phyloP scores from a whole-genome alignment of 2,888 invertebrate species.

The Patella caerulea region DNA sequence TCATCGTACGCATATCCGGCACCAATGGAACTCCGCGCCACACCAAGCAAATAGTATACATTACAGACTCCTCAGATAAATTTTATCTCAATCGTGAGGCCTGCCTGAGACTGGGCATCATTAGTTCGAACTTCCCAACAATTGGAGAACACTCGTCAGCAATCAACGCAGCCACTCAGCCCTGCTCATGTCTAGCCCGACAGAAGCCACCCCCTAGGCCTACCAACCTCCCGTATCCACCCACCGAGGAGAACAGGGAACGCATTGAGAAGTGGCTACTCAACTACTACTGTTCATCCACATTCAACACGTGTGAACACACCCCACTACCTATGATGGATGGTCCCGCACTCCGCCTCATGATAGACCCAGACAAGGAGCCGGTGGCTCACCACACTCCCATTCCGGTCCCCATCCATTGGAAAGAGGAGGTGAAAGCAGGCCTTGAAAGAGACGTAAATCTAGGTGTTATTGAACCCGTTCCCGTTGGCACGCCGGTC shows the following conservation, averaged over 20 bases:
- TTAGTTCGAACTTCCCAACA: conserved; percentile 38
- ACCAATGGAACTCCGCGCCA: conserved; percentile 9
- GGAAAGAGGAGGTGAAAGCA: conserved; percentile 32
- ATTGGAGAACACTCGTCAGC: not conserved
- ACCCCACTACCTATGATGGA: not conserved
- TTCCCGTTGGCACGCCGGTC: conserved; percentile 44
- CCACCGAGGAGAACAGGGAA: conserved; percentile 31
- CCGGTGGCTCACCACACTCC: conserved; percentile 31
- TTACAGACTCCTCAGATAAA: conserved; percentile 47
- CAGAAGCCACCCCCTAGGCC: conserved; percentile 21
- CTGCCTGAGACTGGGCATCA: conserved; percentile 45
- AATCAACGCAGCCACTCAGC: not conserved
- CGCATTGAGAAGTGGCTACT: conserved; percentile 31
- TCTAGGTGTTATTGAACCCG: conserved; percentile 44
- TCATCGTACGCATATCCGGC: conserved; percentile 40
- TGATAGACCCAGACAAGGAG: conserved; percentile 25
- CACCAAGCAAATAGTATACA: conserved; percentile 51
- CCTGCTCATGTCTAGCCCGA: conserved; percentile 11
- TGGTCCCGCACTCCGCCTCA: conserved; percentile 24
- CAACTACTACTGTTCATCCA: conserved; percentile 35
- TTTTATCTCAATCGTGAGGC: conserved; percentile 51
- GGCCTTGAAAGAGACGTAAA: conserved; percentile 28
- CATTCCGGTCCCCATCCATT: conserved; percentile 33
- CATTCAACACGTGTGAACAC: conserved; percentile 23
- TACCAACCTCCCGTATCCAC: conserved; percentile 28